phyloP scores from a whole-genome alignment of 1,140 invertebrate species.

The Lepidotrigona ventralis region DNA sequence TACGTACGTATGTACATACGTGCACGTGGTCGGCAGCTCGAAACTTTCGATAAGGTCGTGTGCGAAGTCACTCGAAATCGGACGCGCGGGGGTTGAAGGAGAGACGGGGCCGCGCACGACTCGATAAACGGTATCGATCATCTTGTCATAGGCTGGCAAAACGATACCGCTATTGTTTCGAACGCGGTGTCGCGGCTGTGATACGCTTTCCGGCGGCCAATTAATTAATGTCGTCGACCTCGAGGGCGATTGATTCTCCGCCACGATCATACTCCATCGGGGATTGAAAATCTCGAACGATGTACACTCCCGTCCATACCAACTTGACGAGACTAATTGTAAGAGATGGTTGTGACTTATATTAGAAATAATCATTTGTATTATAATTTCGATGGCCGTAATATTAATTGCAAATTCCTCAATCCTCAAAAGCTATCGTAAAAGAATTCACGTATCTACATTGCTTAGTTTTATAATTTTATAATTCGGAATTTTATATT shows the following conservation, averaged over 20 bases:
- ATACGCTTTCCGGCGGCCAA: constrained; percentile 45
- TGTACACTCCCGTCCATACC: no score
- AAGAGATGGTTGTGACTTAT: no score
- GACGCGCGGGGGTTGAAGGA: constrained; percentile 13
- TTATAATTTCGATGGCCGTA: no score
- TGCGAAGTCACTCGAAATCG: constrained; percentile 34
- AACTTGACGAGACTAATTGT: no score
- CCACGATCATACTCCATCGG: not conserved
- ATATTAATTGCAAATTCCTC: no score
- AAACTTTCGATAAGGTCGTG: constrained; percentile 57
- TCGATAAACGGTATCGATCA: constrained; percentile 55
- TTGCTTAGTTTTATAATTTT: no score
- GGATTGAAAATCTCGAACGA: not conserved
- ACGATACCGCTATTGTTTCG: constrained; percentile 42
- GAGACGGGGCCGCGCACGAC: not conserved
- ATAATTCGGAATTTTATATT: no score
- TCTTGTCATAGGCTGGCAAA: constrained; percentile 52
- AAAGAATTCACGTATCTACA: no score
- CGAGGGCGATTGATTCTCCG: no score
- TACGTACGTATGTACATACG: not conserved
- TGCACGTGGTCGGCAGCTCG: not conserved
- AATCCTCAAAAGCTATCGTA: no score
- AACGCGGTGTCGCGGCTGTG: constrained; percentile 23
- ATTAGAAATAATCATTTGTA: no score
- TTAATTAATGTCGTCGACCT: constrained; percentile 48